Evolutionary conservation across 35 echinoderm and acorn worm genomes (phyloP).

Genomic region (Lytechinus pictus): DNA sequence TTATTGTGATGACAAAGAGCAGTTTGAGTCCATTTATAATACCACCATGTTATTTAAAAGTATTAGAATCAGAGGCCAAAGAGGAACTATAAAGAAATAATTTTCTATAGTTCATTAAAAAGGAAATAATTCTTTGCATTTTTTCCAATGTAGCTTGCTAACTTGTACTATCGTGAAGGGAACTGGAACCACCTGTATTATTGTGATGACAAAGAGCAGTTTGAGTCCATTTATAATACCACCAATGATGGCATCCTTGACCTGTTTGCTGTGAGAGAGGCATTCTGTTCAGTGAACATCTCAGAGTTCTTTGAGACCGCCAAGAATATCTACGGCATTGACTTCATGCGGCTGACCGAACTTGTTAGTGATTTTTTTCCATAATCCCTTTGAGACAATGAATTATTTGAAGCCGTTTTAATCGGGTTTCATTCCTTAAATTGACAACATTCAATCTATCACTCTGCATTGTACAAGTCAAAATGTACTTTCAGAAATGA

Average conservation of each 20-base stretch:
- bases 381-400: too few species aligned
- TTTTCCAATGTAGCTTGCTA: not conserved
- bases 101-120: too few species aligned
- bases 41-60: not conserved
- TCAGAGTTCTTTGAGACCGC: constrained; percentile 67
- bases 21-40: not conserved
- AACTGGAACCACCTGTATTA: not conserved
- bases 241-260: constrained; percentile 4
- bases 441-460: too few species aligned
- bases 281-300: constrained; percentile 51
- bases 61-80: too few species aligned
- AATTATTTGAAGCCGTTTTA: too few species aligned
- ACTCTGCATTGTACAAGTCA: too few species aligned
- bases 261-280: constrained; percentile 45
- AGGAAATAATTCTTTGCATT: not conserved
- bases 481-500: too few species aligned
- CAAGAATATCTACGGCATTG: constrained; percentile 22
- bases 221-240: not conserved
- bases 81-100: too few species aligned
- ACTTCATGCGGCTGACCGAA: constrained; percentile 50
- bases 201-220: not conserved
- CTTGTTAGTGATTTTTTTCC: constrained; percentile 11
- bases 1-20: not conserved
- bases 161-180: not conserved
- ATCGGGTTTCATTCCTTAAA: too few species aligned